Evolutionary conservation across 2,113 vertebrate genomes (phyloP), one percentile per base, ranked within the genome.

Genomic region (Ictalurus furcatus): DNA sequence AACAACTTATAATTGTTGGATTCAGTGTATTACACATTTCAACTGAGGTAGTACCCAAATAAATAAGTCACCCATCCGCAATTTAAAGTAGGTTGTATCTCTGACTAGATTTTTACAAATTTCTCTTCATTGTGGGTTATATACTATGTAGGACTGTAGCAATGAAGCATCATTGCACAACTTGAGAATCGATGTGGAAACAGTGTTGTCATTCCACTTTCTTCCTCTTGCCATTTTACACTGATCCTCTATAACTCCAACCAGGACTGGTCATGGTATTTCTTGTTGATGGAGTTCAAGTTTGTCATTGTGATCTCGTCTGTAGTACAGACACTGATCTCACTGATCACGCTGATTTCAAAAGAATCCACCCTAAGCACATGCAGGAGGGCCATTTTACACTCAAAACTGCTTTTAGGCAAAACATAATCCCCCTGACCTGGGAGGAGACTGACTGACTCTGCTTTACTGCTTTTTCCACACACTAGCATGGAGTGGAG

Each of bases 371-470:
- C 37, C 73, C 37, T 21, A 81, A 82, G 30, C 52, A 73, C 34
- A 73, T 73, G 65, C 79, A 73, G 79, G 79, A 40, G 16, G 19
- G 40, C 16, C 6, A 58, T 63, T 80, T 87, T 79, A 79, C 58
- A 81, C 14, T 54, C 74, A 65, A 87, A 63, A n/a, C 19, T 56
- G 52, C 79, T 44, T 88, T 83, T 34, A 83, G 30, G n/a, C 76
- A 44, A 59, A 83, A 21, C 14, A 23, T 83, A 69, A 69, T 83
- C 87, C 65, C 48, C 52, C 4, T 44, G 34, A 30, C 5, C 7
- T 82, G 63, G 76, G 48, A 40, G 14, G 63, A 65, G n/a, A 28
- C 44, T 28, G 34, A 0, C 12, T 80, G 58, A 52, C 40, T 69
- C 74, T 25, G 40, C 19, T 80, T 87, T 54, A 37, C 54, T 6